Conservation (phyloP, 2,797 vertebrate genomes). For the Echiichthys vipera region DNA sequence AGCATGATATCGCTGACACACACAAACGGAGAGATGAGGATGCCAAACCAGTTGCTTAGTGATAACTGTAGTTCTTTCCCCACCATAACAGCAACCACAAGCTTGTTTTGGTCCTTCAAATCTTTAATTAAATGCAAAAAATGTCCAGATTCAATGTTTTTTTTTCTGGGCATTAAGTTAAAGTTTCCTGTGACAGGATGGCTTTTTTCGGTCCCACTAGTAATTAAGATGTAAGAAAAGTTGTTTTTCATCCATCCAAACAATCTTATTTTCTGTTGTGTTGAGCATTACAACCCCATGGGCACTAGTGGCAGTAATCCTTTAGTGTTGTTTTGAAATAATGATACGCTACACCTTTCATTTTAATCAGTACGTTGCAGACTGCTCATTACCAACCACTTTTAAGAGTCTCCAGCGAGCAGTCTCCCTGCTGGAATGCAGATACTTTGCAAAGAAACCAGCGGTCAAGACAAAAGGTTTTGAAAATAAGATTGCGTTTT, state of each 20-base stretch:
- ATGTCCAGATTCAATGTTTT: too few relatives aligned
- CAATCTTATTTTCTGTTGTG: background rate
- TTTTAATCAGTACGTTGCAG: background rate
- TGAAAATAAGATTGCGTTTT: background rate
- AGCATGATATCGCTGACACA: too few relatives aligned
- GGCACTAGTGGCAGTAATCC: background rate
- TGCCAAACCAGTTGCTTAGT: too few relatives aligned
- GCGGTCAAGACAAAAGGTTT: background rate
- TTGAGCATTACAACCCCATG: background rate
- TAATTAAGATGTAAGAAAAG: too few relatives aligned
- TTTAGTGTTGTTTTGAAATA: background rate
- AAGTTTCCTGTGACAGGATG: too few relatives aligned
- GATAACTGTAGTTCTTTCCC: too few relatives aligned
- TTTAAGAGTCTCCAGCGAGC: background rate
- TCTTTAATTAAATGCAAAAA: too few relatives aligned
- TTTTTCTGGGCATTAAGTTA: too few relatives aligned
- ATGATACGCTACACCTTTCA: background rate
- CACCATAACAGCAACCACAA: too few relatives aligned
- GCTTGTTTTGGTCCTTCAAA: too few relatives aligned
- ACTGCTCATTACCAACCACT: background rate
- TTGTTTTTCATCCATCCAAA: background rate
- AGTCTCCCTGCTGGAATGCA: background rate
- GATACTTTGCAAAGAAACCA: background rate
- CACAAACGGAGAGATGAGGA: too few relatives aligned
- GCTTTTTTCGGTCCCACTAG: background rate